Percentiles rank a stretch among this genome's conserved stretches.
Conservation (phyloP, 1,140 invertebrate species). For the Apocrypta bakeri region DNA sequence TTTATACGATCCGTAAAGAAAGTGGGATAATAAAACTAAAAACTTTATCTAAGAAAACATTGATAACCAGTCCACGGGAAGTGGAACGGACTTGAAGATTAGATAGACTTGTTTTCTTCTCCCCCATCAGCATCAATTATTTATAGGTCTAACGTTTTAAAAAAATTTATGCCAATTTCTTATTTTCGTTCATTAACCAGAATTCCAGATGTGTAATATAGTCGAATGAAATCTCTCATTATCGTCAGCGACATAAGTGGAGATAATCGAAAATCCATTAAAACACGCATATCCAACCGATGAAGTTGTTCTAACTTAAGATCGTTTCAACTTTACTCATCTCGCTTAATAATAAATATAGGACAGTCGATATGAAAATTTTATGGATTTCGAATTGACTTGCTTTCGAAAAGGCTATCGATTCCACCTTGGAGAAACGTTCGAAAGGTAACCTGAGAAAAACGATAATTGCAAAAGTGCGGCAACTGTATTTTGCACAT, state of each 20-base stretch:
- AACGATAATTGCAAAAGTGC: background rate
- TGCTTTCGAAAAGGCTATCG: background rate
- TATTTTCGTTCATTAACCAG: too few species aligned
- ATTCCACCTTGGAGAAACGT: too few species aligned
- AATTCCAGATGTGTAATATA: too few species aligned
- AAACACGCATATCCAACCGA: background rate
- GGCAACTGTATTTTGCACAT: background rate
- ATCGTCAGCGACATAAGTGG: background rate
- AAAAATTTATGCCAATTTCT: background rate
- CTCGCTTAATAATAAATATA: background rate
- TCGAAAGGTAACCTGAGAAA: background rate
- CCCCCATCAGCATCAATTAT: background rate
- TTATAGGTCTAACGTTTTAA: background rate
- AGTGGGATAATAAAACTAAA: background rate
- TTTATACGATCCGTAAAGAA: too few species aligned
- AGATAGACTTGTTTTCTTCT: background rate
- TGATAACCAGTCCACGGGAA: background rate
- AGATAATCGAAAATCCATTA: background rate
- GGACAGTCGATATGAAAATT: background rate
- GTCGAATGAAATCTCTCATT: background rate
- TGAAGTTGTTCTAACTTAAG: background rate
- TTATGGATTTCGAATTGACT: background rate
- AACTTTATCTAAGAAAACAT: background rate
- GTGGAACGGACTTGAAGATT: background rate
- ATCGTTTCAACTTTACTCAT: background rate